These are phyloP conservation scores for Muscidifurax raptorellus DNA, from an alignment of 1,140 invertebrate species.

Conservation along the genomic window DNA sequence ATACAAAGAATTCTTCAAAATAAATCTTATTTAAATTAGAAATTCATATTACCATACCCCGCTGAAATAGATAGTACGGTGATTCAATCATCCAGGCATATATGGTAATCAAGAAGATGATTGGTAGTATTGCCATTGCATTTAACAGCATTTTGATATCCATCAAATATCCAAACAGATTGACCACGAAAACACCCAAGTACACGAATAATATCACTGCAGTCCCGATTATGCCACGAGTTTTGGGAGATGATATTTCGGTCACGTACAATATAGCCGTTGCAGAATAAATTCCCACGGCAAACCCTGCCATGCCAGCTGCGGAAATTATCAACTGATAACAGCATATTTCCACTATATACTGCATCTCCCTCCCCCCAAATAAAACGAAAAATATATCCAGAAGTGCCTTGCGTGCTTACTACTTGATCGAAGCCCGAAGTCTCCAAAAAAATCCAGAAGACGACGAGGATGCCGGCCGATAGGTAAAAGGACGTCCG, in stretches of 20 bases:
- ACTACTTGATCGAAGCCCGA: conserved; percentile 23
- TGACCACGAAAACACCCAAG: conserved; percentile 50
- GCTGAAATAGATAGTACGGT: conserved; percentile 54
- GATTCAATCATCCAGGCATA: conserved; percentile 56
- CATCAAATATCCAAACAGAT: conserved; percentile 31
- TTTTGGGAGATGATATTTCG: conserved; percentile 52
- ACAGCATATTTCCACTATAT: neutral
- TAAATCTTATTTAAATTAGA: conserved; percentile 30
- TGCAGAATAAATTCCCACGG: conserved; percentile 51
- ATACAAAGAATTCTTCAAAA: neutral
- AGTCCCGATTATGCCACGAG: conserved; percentile 39
- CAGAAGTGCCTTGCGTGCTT: neutral
- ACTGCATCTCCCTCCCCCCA: neutral
- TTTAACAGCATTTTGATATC: conserved; percentile 26
- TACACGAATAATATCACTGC: conserved; percentile 50
- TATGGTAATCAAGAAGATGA: conserved; percentile 48
- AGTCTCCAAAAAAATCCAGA: conserved; percentile 51
- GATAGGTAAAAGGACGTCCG: conserved; percentile 51
- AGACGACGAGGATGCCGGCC: conserved; percentile 35
- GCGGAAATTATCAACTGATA: conserved; percentile 44
- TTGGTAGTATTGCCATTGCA: conserved; percentile 17
- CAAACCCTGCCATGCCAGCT: conserved; percentile 50
- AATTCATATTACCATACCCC: conserved; percentile 50
- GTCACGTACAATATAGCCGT: conserved; percentile 54
- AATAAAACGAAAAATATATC: neutral